A percentile compares a stretch with the other conserved stretches of the same genome.
phyloP scores from a whole-genome alignment of 2,113 vertebrate species.

The Cryptomyrus ogoouensis region DNA sequence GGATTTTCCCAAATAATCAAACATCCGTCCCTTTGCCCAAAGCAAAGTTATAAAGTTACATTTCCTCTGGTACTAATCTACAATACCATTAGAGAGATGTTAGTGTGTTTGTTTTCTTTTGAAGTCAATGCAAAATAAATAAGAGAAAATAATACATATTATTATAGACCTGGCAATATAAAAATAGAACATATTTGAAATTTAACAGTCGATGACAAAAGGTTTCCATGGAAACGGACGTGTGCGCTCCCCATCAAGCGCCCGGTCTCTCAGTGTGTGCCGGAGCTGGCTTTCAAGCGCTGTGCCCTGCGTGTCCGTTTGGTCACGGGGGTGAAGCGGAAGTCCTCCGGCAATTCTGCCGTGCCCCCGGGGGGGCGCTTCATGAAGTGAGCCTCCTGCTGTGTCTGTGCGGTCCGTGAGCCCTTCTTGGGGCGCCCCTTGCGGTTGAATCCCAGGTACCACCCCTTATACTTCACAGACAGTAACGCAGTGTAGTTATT shows the following conservation, averaged over 20 bases:
- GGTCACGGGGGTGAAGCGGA: conserved; percentile 69
- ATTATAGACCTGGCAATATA: conserved; percentile 61
- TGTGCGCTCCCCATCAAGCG: not conserved
- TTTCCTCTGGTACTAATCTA: conserved; percentile 5
- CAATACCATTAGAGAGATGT: conserved; percentile 24
- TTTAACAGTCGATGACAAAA: conserved; percentile 35
- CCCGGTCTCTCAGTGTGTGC: conserved; percentile 52
- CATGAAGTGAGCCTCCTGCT: conserved; percentile 73
- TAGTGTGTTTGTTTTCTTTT: conserved; percentile 49
- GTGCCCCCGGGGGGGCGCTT: conserved; percentile 66
- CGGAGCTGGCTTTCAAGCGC: conserved; percentile 60
- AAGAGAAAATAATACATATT: conserved; percentile 55
- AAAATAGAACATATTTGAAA: conserved; percentile 72
- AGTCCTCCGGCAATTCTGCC: conserved; percentile 62
- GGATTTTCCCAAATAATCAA: conserved; percentile 47
- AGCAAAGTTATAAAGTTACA: not conserved
- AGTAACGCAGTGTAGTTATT: conserved; percentile 74
- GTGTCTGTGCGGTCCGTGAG: conserved; percentile 61
- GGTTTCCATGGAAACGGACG: conserved; percentile 23
- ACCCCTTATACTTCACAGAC: conserved; percentile 65
- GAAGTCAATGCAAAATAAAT: conserved; percentile 69
- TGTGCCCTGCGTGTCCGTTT: conserved; percentile 63
- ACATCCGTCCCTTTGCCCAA: conserved; percentile 5
- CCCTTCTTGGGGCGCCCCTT: conserved; percentile 64
- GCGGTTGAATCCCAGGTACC: conserved; percentile 73